phyloP scores from a whole-genome alignment of 2,113 vertebrate genomes.

The Lucifuga dentata region DNA sequence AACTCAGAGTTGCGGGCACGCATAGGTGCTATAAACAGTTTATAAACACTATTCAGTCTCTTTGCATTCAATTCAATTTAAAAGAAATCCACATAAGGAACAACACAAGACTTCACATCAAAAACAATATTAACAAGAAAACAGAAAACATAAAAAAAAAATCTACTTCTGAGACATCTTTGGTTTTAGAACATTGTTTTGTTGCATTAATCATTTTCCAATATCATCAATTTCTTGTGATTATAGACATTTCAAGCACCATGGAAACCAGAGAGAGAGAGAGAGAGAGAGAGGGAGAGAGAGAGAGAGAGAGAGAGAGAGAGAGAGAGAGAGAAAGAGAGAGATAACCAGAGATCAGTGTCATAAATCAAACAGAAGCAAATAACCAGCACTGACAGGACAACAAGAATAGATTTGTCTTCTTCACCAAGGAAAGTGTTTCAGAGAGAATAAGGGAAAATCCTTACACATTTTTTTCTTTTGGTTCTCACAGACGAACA shows the following conservation, averaged over 20 bases:
- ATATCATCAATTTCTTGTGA: slow-evolving; percentile 49
- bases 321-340: slow-evolving; percentile 23
- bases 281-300: background rate
- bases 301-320: slow-evolving; percentile 3
- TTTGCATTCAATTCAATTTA: slow-evolving; percentile 5
- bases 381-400: slow-evolving; percentile 22
- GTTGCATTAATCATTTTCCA: slow-evolving; percentile 62
- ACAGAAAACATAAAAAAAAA: background rate
- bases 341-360: background rate
- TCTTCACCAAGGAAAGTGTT: slow-evolving; percentile 2
- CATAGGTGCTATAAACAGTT: slow-evolving; percentile 12
- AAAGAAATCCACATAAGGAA: background rate
- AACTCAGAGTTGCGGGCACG: slow-evolving; percentile 33
- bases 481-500: background rate
- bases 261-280: slow-evolving; percentile 49
- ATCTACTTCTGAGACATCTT: background rate
- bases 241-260: slow-evolving; percentile 37
- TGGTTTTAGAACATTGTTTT: slow-evolving; percentile 15
- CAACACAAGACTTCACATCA: too few relatives aligned
- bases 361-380: slow-evolving; percentile 62
- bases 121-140: slow-evolving; percentile 7
- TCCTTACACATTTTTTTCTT: background rate
- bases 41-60: slow-evolving; percentile 3
- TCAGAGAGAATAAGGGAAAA: slow-evolving; percentile 3
- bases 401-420: background rate